Percentiles rank a stretch among this genome's conserved stretches.
These are phyloP conservation scores for Zaprionus kolodkinae DNA, from an alignment of 1,140 invertebrate genomes.

Conservation along the genomic window DNA sequence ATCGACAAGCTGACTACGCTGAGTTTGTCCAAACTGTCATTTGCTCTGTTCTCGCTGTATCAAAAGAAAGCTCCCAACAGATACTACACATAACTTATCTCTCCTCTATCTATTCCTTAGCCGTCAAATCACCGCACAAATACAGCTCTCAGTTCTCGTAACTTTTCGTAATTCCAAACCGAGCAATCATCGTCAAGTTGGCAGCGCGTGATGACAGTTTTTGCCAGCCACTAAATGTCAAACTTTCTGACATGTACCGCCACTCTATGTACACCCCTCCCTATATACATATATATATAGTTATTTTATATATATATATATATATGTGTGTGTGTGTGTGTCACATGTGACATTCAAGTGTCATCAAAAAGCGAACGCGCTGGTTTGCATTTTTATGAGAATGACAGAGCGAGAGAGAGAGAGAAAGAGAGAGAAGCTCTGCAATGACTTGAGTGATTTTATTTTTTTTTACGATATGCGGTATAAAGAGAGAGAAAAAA, in stretches of 20 bases:
- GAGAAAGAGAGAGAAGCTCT: conserved; percentile 39
- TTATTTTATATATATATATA: background rate
- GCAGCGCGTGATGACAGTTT: conserved; percentile 71
- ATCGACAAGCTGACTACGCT: background rate
- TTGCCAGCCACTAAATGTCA: conserved; percentile 82
- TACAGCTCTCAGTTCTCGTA: conserved; percentile 27
- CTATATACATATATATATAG: background rate
- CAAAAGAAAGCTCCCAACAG: conserved; percentile 10
- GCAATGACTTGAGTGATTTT: conserved; percentile 74
- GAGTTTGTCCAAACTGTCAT: background rate
- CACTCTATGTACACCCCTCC: background rate
- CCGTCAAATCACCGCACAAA: conserved; percentile 28
- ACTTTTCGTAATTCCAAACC: conserved; percentile 60
- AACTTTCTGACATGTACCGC: conserved; percentile 67
- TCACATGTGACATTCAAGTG: conserved; percentile 80
- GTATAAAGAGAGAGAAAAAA: conserved; percentile 46
- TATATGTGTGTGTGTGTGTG: conserved; percentile 10
- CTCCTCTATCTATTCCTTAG: conserved; percentile 15
- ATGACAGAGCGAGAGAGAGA: conserved; percentile 50
- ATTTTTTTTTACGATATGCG: conserved; percentile 8
- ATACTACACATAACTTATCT: conserved; percentile 12
- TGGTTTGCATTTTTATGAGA: conserved; percentile 80
- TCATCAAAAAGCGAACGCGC: conserved; percentile 69
- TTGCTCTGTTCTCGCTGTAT: background rate
- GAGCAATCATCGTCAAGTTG: conserved; percentile 78